Evolutionary conservation across 30 jellyfish, hydroid and myxozoan genomes (phyloP), one percentile per base, ranked within the genome.

Genomic region (Clytia hemisphaerica): DNA sequence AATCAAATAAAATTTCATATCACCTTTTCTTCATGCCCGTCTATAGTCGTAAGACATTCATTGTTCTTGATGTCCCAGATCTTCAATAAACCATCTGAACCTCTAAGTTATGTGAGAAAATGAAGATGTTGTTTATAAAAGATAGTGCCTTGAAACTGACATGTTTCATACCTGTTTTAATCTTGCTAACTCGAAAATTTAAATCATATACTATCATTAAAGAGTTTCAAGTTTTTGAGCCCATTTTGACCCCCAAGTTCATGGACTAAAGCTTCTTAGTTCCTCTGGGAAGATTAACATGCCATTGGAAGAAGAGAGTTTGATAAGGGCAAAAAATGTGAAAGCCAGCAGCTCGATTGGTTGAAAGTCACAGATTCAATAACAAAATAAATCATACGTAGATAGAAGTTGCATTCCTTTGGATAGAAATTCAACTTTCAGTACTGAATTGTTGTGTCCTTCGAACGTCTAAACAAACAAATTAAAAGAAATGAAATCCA

Each of bases 401-500:
- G 94, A 83, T 1, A 83, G 72, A 4, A 83, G 57, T 58, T 83
- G 94, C 92, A 74, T 83, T 49, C 94, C 94, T 10, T 75, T 68
- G 6, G 78, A 35, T 67, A 83, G 60, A 45, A 83, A 83, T 22
- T 53, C 25, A 15, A 83, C 46, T 58, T 68, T 83, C 73, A 83
- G 45, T 18, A 83, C 94, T 16, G 94, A 83, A 60, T 83, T 83
- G n/a, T 76, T 83, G 59, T 83, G 94, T 18, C 91, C 94, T 60
- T 83, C 94, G 12, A 83, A 61, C n/a, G 94, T 83, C 94, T 83
- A 62, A 2, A 64, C 30, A 16, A 35, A 9, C 6, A 45, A 12
- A 44, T 0, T n/a, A 3, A 35, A 5, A 2, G 4, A 60, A 1
- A 24, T n/a, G 24, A 30, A n/a, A n/a, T n/a, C n/a, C n/a, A n/a